Conservation (phyloP, 2,113 vertebrate species). For the Corythaixoides concolor region DNA sequence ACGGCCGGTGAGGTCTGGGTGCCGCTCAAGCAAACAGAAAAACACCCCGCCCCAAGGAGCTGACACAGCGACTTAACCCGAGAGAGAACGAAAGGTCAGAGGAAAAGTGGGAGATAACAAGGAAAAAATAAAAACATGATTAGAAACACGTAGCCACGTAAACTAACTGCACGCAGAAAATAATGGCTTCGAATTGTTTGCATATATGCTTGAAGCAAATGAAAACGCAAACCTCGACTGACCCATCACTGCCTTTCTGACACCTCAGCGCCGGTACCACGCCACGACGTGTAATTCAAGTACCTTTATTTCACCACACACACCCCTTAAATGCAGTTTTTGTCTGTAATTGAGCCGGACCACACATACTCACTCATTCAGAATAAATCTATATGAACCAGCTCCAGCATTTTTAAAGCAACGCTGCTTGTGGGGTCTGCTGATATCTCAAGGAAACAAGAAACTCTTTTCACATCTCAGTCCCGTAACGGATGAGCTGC, state of each 20-base stretch:
- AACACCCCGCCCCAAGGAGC: not conserved
- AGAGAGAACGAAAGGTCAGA: not conserved
- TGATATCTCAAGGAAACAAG: slow-evolving; percentile 32
- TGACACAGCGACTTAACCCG: not conserved
- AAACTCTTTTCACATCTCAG: slow-evolving; percentile 33
- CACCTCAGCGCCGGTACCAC: not conserved
- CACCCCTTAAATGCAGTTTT: rapidly evolving
- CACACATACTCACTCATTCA: slow-evolving; percentile 34
- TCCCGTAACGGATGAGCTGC: slow-evolving; percentile 4
- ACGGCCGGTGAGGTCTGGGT: not conserved
- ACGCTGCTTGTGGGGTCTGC: slow-evolving; percentile 59
- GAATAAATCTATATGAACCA: not conserved
- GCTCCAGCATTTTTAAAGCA: slow-evolving; percentile 16
- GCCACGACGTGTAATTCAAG: not conserved
- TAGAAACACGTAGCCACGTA: not conserved
- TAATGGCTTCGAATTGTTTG: not conserved
- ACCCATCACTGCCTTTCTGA: not conserved
- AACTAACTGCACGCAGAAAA: not conserved
- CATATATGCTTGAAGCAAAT: not conserved
- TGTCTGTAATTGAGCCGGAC: slow-evolving; percentile 13
- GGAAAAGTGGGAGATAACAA: not conserved
- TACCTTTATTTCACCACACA: not conserved
- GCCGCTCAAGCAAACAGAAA: not conserved
- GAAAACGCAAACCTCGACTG: not conserved
- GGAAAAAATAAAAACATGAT: not conserved